phyloP scores from a whole-genome alignment of 2,797 vertebrate genomes.

The Gephyroberyx darwinii region DNA sequence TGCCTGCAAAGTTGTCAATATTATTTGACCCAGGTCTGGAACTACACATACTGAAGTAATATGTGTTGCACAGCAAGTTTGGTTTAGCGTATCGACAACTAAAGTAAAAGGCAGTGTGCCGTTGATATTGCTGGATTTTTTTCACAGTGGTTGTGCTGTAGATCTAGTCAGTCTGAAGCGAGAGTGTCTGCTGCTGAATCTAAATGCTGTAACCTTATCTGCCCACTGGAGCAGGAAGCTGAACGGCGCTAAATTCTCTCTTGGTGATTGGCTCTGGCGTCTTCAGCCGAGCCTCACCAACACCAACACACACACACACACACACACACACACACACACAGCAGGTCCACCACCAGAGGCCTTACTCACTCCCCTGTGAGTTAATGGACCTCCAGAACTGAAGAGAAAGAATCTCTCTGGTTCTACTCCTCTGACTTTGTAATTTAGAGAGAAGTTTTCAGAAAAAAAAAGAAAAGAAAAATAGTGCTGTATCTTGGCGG shows the following conservation, averaged over 20 bases:
- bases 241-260: constrained; percentile 55
- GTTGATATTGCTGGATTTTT: constrained; percentile 48
- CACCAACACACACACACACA: constrained; percentile 18
- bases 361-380: constrained; percentile 37
- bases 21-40: background rate
- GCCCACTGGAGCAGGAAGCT: constrained; percentile 67
- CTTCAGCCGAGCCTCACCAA: constrained; percentile 36
- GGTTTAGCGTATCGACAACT: constrained; percentile 41
- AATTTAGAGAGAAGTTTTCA: constrained; percentile 55
- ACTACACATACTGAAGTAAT: constrained; percentile 13
- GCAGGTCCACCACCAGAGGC: constrained; percentile 23
- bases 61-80: constrained; percentile 21
- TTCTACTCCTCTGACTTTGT: constrained; percentile 53
- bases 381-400: constrained; percentile 54
- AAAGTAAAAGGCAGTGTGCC: constrained; percentile 34
- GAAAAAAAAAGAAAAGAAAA: constrained; percentile 20
- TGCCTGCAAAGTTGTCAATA: too few species aligned
- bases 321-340: constrained; percentile 9
- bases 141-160: constrained; percentile 37
- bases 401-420: constrained; percentile 35
- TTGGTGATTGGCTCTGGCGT: constrained; percentile 65
- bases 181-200: constrained; percentile 67
- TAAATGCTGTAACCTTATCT: constrained; percentile 72
- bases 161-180: constrained; percentile 47
- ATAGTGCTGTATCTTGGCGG: constrained; percentile 15